A percentile compares a stretch with the other conserved stretches of the same genome.
Conservation (phyloP, 2,888 invertebrate genomes). For the Epirrita christyi region DNA sequence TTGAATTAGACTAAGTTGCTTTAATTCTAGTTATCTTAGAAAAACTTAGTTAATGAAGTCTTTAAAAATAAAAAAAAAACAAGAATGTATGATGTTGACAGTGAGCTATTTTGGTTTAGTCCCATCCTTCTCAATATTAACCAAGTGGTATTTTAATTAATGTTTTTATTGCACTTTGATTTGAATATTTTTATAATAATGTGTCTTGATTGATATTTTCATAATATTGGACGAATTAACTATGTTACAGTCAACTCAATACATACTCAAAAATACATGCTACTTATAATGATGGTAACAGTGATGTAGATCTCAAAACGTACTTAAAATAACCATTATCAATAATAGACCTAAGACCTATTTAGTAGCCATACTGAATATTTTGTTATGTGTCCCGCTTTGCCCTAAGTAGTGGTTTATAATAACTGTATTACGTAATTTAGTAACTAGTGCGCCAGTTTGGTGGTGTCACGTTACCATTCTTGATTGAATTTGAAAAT, state of each 20-base stretch:
- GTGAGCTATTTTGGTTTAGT: neutral
- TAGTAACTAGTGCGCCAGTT: slow-evolving; percentile 63
- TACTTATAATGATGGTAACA: neutral
- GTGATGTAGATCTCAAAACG: slow-evolving; percentile 28
- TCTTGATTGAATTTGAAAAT: slow-evolving; percentile 47
- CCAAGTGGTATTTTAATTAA: no score
- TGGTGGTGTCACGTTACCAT: slow-evolving; percentile 83
- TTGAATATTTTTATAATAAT: neutral
- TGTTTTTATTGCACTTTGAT: neutral
- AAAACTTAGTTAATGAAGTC: neutral
- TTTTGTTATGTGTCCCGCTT: slow-evolving; percentile 6
- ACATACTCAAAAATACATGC: neutral
- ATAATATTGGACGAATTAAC: neutral
- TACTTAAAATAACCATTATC: neutral
- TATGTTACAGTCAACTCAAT: neutral
- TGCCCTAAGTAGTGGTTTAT: slow-evolving; percentile 3
- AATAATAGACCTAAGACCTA: neutral
- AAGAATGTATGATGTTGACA: neutral
- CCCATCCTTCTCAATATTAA: no score
- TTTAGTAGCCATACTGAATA: no score
- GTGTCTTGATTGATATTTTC: neutral
- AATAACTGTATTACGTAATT: slow-evolving; percentile 26
- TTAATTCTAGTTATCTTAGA: neutral
- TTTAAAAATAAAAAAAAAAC: neutral
- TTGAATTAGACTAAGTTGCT: slow-evolving; percentile 89